Evolutionary conservation across 2,113 vertebrate species (phyloP).

Genomic region (Lepus timidus): DNA sequence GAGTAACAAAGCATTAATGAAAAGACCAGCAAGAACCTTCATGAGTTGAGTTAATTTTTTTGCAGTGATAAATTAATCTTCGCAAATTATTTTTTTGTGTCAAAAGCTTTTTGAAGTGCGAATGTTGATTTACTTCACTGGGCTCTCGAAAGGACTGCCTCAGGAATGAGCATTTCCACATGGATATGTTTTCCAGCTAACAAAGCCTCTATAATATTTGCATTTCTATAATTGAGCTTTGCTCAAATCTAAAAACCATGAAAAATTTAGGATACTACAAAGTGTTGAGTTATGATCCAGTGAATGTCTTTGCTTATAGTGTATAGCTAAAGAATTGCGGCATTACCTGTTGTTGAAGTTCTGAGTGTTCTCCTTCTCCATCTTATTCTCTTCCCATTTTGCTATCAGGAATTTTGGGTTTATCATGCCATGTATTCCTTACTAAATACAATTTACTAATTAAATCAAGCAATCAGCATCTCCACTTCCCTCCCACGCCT

Average conservation of each 20-base stretch:
- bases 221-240: conserved; percentile 8
- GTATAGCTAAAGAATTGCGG: not conserved
- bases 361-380: not conserved
- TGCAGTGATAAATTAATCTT: conserved; percentile 49
- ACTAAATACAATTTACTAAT: not conserved
- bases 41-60: conserved; percentile 38
- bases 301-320: not conserved
- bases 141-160: not conserved
- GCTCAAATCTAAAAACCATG: not conserved
- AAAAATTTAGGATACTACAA: not conserved
- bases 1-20: not conserved
- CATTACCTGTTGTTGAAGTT: not conserved
- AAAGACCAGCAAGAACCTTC: conserved; percentile 6
- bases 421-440: not conserved
- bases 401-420: not conserved
- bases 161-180: not conserved
- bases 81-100: conserved; percentile 53
- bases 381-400: not conserved
- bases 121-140: not conserved
- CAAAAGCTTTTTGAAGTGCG: conserved; percentile 25
- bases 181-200: conserved; percentile 47
- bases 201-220: conserved; percentile 3
- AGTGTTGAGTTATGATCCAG: not conserved
- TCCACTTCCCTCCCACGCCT: too few relatives aligned
- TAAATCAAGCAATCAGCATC: not conserved